Percentiles rank a stretch among this genome's conserved stretches.
Conservation (phyloP, 2,113 vertebrate genomes). For the Damaliscus lunatus region DNA sequence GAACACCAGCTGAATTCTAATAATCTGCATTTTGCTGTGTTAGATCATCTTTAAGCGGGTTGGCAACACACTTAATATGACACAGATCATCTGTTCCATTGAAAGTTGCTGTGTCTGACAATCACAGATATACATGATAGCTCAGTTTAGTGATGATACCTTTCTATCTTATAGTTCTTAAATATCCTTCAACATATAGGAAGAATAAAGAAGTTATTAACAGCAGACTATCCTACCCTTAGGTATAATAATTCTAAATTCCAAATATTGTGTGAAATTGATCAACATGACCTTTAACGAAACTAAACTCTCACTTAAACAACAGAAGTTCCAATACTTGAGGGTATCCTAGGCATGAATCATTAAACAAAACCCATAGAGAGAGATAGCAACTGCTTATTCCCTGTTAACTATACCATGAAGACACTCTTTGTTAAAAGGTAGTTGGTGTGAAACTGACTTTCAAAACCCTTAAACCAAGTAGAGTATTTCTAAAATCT, state of each 20-base stretch:
- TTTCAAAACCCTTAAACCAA: not conserved
- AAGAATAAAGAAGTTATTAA: not conserved
- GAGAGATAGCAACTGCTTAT: not conserved
- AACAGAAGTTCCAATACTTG: not conserved
- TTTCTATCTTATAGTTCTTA: not conserved
- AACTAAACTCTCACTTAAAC: not conserved
- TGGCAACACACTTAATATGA: not conserved
- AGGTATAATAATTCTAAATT: not conserved
- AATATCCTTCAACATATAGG: not conserved
- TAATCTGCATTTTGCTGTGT: not conserved
- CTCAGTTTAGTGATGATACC: not conserved
- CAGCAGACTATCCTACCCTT: not conserved
- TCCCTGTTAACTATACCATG: not conserved
- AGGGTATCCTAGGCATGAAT: not conserved
- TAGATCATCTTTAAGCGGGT: not conserved
- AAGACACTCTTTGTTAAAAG: not conserved
- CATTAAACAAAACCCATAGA: not conserved
- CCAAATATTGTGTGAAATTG: not conserved
- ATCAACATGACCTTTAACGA: not conserved
- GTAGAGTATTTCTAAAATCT: not conserved
- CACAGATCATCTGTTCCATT: not conserved
- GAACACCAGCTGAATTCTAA: not conserved
- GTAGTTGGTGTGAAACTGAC: not conserved
- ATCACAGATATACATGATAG: not conserved
- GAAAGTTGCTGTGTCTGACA: not conserved